Evolutionary conservation across 2,113 vertebrate genomes (phyloP).

Genomic region (Toxotes jaculatrix): DNA sequence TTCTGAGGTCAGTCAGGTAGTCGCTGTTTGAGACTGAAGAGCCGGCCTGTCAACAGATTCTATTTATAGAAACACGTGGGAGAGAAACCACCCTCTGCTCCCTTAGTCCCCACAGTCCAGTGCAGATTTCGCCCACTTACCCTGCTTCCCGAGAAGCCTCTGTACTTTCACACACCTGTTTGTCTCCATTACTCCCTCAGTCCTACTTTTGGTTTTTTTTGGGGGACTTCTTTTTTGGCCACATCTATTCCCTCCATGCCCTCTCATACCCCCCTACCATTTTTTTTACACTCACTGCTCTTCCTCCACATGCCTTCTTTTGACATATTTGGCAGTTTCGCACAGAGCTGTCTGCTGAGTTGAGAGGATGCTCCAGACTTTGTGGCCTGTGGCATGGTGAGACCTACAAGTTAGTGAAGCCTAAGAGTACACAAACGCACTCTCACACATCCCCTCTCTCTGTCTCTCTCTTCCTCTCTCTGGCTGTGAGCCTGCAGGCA

Average conservation of each 20-base stretch:
- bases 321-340: conserved; percentile 42
- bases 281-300: conserved; percentile 8
- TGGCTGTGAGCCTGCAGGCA: conserved; percentile 39
- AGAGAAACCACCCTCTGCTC: neutral
- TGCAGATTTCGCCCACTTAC: conserved; percentile 20
- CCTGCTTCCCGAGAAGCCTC: conserved; percentile 14
- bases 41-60: conserved; percentile 38
- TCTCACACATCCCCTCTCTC: conserved; percentile 7
- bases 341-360: conserved; percentile 36
- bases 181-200: conserved; percentile 10
- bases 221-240: neutral
- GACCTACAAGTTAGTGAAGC: conserved; percentile 18
- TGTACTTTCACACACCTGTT: conserved; percentile 31
- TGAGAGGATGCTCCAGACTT: conserved; percentile 34
- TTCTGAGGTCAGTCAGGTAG: conserved; percentile 37
- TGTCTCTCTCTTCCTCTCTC: neutral
- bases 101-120: conserved; percentile 14
- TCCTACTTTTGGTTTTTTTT: neutral
- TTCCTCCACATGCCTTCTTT: conserved; percentile 9
- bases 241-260: neutral
- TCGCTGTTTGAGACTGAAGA: conserved; percentile 13
- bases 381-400: conserved; percentile 32
- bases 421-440: conserved; percentile 19
- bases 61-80: conserved; percentile 57
- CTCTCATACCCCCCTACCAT: neutral